Evolutionary conservation across 2,888 invertebrate genomes (phyloP).

Genomic region (Phalera bucephala): DNA sequence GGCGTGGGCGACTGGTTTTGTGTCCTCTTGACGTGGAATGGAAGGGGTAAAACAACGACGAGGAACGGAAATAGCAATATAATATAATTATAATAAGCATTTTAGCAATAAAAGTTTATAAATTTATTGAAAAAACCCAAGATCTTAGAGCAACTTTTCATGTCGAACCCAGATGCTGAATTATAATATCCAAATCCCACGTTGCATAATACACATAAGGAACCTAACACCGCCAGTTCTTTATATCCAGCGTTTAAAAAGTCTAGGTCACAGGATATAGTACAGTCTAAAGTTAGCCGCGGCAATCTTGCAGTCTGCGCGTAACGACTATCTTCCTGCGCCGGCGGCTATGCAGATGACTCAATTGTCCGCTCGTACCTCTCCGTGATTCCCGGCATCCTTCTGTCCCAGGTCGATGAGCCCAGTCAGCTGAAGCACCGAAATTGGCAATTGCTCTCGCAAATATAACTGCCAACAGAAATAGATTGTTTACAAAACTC

Average conservation of each 20-base stretch:
- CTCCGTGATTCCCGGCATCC: conserved; percentile 25
- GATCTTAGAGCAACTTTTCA: too few species aligned
- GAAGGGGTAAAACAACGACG: too few species aligned
- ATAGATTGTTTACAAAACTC: background rate
- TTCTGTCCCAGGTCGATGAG: conserved; percentile 20
- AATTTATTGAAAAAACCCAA: too few species aligned
- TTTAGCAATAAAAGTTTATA: too few species aligned
- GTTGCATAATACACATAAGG: too few species aligned
- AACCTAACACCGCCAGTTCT: too few species aligned
- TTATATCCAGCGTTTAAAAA: background rate
- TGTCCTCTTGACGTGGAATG: too few species aligned
- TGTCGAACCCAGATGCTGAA: too few species aligned
- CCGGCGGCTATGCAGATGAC: conserved; percentile 35
- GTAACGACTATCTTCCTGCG: conserved; percentile 39
- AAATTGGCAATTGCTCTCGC: background rate
- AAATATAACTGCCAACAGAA: background rate
- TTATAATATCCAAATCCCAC: too few species aligned
- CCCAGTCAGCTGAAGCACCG: background rate
- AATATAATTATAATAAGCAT: too few species aligned
- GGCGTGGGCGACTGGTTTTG: too few species aligned
- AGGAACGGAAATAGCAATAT: too few species aligned
- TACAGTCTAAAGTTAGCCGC: conserved; percentile 9
- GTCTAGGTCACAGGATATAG: conserved; percentile 1
- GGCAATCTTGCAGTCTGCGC: conserved; percentile 24
- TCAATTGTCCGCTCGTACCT: conserved; percentile 38